Conservation (phyloP, 2,113 vertebrate genomes). For the Calidris pygmaea region DNA sequence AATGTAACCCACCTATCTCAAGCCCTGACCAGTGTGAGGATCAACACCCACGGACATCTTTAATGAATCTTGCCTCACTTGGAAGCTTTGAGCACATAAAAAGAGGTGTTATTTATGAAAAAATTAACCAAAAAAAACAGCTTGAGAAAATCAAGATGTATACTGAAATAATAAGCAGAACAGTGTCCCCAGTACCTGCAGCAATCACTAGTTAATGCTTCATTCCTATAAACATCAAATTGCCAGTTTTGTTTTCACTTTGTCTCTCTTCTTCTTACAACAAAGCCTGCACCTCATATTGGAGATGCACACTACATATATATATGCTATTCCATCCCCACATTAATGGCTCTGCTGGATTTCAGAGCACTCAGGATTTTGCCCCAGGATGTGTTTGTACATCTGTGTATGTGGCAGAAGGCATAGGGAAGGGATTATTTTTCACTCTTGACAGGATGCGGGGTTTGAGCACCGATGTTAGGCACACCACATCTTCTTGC, state of each 20-base stretch:
- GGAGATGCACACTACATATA: neutral
- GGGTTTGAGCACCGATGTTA: neutral
- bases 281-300: neutral
- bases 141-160: neutral
- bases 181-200: neutral
- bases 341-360: neutral
- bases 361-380: neutral
- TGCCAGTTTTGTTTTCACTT: neutral
- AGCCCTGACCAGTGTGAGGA: neutral
- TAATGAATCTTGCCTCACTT: neutral
- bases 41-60: neutral
- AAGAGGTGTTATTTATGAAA: neutral
- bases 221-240: neutral
- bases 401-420: constrained; percentile 39
- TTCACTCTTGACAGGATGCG: constrained; percentile 28
- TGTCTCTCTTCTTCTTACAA: neutral
- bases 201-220: neutral
- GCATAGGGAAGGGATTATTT: constrained; percentile 28
- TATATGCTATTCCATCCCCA: neutral
- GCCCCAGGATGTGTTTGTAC: constrained; percentile 33
- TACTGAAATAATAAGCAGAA: neutral
- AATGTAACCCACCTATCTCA: neutral
- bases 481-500: neutral
- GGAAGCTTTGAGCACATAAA: neutral
- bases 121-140: neutral